Conservation (phyloP, 2,113 vertebrate genomes). For the Actinemys pallida region DNA sequence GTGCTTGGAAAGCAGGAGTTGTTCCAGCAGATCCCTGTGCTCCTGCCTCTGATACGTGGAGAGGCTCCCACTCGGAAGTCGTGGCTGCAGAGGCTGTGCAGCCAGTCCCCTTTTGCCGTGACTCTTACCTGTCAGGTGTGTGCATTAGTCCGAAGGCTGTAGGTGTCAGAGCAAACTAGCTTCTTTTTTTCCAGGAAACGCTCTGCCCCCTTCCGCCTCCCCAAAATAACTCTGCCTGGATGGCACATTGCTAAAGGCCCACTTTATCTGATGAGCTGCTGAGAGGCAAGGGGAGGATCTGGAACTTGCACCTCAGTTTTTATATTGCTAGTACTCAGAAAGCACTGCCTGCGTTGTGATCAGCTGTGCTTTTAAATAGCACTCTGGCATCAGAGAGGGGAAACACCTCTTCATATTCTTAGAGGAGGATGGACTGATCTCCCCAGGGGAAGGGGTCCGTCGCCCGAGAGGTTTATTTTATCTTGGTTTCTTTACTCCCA, state of each 20-base stretch:
- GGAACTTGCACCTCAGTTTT: background rate
- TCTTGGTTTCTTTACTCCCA: slow-evolving; percentile 48
- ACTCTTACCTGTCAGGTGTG: background rate
- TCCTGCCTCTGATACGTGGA: background rate
- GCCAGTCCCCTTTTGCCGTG: too few relatives aligned
- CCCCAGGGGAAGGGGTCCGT: background rate
- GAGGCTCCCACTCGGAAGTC: background rate
- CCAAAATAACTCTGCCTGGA: background rate
- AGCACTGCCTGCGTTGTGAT: background rate
- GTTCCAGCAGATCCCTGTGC: too few relatives aligned
- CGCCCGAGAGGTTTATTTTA: accelerated
- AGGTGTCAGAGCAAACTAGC: background rate
- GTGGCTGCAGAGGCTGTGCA: background rate
- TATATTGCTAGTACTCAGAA: background rate
- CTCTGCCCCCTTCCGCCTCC: background rate
- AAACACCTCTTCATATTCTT: accelerated
- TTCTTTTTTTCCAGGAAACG: background rate
- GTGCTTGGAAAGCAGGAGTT: background rate
- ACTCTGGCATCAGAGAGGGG: accelerated
- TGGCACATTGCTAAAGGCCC: background rate
- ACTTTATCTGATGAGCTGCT: background rate
- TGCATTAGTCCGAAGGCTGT: background rate
- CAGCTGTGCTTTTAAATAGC: background rate
- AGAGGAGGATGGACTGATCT: accelerated
- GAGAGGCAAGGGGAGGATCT: background rate